Base-by-base conservation (phyloP, 2,113 vertebrate genomes). In the Heteronetta atricapilla region DNA sequence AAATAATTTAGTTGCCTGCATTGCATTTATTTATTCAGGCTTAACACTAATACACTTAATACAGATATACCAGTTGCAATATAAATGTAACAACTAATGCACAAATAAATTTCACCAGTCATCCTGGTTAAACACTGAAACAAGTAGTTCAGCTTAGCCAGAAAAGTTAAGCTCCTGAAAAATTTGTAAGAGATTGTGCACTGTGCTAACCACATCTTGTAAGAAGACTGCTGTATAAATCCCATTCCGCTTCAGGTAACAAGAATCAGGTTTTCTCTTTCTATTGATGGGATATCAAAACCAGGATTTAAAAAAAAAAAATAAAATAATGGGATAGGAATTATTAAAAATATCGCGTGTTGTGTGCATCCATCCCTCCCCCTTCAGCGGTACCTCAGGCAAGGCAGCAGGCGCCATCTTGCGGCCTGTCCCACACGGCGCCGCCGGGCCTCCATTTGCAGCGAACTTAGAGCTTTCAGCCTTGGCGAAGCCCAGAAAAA, bases 21-120 rank as follows among this genome's bases (percentile, higher is more conserved):
- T 34, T 2, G 0, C 4, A 23, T 11, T 12, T 31, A 15, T 28
- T 63, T 38, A n/a, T n/a, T 79, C 10, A 69, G 60, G 59, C 33
- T 69, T 69, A n/a, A 69, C 44, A 48, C 15, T 50, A 26, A 69
- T 40, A 40, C 40, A 40, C 40, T 33, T 11, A 69, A 15, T 23
- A 33, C 60, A 21, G 28, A 50, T 50, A 19, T 46, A 25, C 34
- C 22, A 1, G 9, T 56, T 6, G 0, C 17, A 36, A 1, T 1
- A 0, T 4, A 52, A 31, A 0, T 0, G 22, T 3, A 26, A 4
- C 5, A 53, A 44, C 13, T 23, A 48, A 75, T 0, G 33, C 19
- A 33, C 20, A 28, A 64, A 55, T 2, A 40, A 34, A 17, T 0
- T 4, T 4, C 52, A 21, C 11, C 59, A 16, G 15, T 1, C 55